These are phyloP conservation scores for Linepithema humile DNA, from an alignment of 1,140 invertebrate genomes.

Conservation along the genomic window DNA sequence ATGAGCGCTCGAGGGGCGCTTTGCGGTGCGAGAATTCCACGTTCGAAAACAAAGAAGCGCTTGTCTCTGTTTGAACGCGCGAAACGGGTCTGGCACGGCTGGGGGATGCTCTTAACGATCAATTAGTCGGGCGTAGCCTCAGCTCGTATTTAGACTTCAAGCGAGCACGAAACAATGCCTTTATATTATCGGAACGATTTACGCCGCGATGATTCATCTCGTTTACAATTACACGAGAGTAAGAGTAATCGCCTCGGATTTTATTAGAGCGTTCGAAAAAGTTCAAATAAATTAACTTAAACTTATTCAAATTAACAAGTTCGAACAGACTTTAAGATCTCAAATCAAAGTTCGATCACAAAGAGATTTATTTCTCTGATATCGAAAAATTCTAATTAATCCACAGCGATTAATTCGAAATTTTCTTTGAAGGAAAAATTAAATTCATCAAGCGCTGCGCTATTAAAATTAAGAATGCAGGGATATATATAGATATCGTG, in stretches of 20 bases:
- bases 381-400: background rate
- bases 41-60: constrained; percentile 58
- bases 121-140: constrained; percentile 44
- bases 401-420: background rate
- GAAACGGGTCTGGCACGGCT: constrained; percentile 29
- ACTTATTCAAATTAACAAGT: background rate
- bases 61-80: constrained; percentile 46
- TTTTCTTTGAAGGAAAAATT: background rate
- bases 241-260: background rate
- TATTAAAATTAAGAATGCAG: constrained; percentile 15
- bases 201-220: background rate
- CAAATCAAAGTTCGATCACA: too few species aligned
- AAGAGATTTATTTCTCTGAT: background rate
- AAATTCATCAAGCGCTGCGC: background rate
- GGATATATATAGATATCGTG: background rate
- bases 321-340: background rate
- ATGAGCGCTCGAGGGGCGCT: constrained; percentile 44
- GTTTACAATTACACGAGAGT: background rate
- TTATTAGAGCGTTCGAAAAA: background rate
- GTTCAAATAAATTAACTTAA: background rate
- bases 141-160: constrained; percentile 29
- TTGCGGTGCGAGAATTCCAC: constrained; percentile 50
- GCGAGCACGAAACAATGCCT: constrained; percentile 37
- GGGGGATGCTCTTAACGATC: constrained; percentile 50
- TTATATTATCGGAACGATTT: constrained; percentile 21